phyloP scores from a whole-genome alignment of 1,140 invertebrate species.

The Palaemon carinicauda region DNA sequence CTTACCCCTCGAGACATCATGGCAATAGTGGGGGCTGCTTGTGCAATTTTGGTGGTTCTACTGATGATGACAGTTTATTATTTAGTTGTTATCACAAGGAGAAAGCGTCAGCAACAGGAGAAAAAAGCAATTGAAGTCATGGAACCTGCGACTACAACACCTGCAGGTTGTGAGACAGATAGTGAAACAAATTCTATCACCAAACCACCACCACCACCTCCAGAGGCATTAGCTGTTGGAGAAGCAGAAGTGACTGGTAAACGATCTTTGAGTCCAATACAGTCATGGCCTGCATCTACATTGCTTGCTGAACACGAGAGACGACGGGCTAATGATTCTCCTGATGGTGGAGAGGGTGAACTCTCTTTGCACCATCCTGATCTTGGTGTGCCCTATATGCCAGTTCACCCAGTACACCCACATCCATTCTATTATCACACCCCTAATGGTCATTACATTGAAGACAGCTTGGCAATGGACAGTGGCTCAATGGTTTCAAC shows the following conservation, averaged over 20 bases:
- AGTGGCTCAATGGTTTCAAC: constrained; percentile 58
- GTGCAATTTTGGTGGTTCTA: constrained; percentile 53
- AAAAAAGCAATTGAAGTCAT: constrained; percentile 54
- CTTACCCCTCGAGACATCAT: constrained; percentile 54
- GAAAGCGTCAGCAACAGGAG: constrained; percentile 47
- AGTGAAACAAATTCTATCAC: constrained; percentile 59
- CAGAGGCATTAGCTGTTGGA: constrained; percentile 34
- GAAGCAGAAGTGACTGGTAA: constrained; percentile 59
- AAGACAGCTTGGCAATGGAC: constrained; percentile 57
- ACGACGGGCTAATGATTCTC: constrained; percentile 22
- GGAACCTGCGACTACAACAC: constrained; percentile 39
- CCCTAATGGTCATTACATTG: constrained; percentile 59
- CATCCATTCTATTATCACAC: constrained; percentile 60
- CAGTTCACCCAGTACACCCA: constrained; percentile 38
- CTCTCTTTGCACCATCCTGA: constrained; percentile 46
- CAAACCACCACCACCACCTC: constrained; percentile 49
- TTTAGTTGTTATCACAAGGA: constrained; percentile 49
- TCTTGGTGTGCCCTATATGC: constrained; percentile 57
- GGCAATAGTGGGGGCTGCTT: constrained; percentile 56
- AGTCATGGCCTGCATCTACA: constrained; percentile 72
- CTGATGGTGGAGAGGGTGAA: constrained; percentile 31
- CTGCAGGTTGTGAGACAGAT: constrained; percentile 46
- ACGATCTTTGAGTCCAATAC: constrained; percentile 68
- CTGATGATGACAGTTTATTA: constrained; percentile 56
- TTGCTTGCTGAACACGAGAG: constrained; percentile 72